A percentile compares a stretch with the other conserved stretches of the same genome.
Evolutionary conservation across 2,797 vertebrate genomes (phyloP).

Genomic region (Allobates femoralis): DNA sequence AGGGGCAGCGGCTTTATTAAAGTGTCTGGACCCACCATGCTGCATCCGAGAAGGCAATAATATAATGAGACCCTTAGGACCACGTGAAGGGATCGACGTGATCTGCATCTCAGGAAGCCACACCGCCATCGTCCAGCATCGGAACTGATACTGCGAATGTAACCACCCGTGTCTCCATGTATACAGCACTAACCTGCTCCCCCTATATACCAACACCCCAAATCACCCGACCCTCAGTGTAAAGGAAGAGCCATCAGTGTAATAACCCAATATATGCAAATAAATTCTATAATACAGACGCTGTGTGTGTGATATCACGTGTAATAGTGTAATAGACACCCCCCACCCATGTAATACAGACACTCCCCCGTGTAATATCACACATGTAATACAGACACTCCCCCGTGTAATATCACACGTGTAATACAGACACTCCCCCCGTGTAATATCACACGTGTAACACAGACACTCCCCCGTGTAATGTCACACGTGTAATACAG

Average conservation of each 20-base stretch:
- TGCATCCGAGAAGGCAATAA: not conserved
- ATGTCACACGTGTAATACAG: too few relatives aligned
- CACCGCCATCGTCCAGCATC: not conserved
- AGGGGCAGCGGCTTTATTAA: not conserved
- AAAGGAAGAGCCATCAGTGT: not conserved
- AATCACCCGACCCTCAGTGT: not conserved
- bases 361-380: too few relatives aligned
- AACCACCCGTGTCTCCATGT: not conserved
- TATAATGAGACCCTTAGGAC: not conserved
- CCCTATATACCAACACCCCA: not conserved
- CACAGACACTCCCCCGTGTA: too few relatives aligned
- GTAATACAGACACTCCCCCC: too few relatives aligned
- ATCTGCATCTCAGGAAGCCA: slow-evolving; percentile 39
- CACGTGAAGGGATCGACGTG: not conserved
- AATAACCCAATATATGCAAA: not conserved
- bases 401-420: too few relatives aligned
- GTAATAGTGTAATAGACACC: not conserved
- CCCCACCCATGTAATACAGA: too few relatives aligned
- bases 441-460: too few relatives aligned
- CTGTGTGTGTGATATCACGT: not conserved
- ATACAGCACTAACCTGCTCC: not conserved
- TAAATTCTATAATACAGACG: not conserved
- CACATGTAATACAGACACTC: too few relatives aligned
- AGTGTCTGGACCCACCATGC: not conserved
- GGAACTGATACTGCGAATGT: not conserved